phyloP scores from a whole-genome alignment of 2,113 vertebrate genomes.

The Lucifuga dentata region DNA sequence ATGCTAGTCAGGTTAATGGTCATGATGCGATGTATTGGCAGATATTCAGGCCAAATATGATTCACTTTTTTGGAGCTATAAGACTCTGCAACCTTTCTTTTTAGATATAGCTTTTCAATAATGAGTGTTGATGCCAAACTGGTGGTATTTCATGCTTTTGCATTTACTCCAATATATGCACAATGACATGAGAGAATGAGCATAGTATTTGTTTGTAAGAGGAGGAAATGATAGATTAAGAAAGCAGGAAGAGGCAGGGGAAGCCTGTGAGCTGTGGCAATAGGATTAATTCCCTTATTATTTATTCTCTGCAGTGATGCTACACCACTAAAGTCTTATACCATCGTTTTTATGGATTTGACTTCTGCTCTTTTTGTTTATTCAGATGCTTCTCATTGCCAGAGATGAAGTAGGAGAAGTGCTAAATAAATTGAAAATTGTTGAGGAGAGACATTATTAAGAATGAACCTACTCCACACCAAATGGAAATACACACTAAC shows the following conservation, averaged over 20 bases:
- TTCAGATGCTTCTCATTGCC: slow-evolving; percentile 27
- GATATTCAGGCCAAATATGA: slow-evolving; percentile 45
- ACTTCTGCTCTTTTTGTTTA: slow-evolving; percentile 29
- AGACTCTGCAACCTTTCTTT: slow-evolving; percentile 45
- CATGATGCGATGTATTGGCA: slow-evolving; percentile 48
- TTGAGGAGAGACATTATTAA: slow-evolving; percentile 33
- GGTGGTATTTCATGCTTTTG: slow-evolving; percentile 46
- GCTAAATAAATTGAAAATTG: slow-evolving; percentile 43
- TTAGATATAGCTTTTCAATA: slow-evolving; percentile 50
- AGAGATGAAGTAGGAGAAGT: slow-evolving; percentile 38
- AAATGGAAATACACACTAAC: slow-evolving; percentile 10
- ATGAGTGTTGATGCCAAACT: slow-evolving; percentile 58
- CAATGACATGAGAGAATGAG: slow-evolving; percentile 60
- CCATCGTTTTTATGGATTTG: slow-evolving; percentile 70
- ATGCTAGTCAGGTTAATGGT: slow-evolving; percentile 48
- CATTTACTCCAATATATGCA: slow-evolving; percentile 44
- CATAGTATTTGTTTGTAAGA: slow-evolving; percentile 59
- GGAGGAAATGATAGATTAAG: slow-evolving; percentile 61
- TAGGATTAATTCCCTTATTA: slow-evolving; percentile 69
- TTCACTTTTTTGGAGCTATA: slow-evolving; percentile 46
- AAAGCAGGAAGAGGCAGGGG: slow-evolving; percentile 40
- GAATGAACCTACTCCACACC: slow-evolving; percentile 1
- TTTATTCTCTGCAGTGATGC: slow-evolving; percentile 57
- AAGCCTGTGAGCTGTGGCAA: slow-evolving; percentile 51
- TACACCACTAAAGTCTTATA: slow-evolving; percentile 52